Base-by-base conservation (phyloP, 2,113 vertebrate genomes). In the Brevimyrus niger region DNA sequence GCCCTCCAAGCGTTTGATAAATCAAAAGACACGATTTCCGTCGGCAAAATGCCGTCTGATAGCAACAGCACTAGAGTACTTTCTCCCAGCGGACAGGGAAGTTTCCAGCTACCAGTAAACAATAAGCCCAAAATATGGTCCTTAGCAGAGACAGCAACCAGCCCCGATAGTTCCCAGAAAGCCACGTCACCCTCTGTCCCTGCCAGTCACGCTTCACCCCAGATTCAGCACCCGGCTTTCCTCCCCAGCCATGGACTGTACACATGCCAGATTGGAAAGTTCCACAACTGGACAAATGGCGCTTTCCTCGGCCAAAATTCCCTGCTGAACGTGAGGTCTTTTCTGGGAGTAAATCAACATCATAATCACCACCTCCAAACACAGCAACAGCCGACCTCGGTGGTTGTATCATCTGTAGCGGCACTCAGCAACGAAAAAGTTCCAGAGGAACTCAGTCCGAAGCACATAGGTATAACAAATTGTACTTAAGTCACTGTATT, bases 81-180 rank as follows among this genome's bases (percentile, higher is more conserved):
- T 88, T 97, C 96, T 48, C 97, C 97, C 0, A 96, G 96, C 65
- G 95, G 95, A 87, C 95, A 95, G 0, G 97, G 95, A 58, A 95
- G 94, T 90, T 96, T 97, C 91, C 98, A 97, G 89, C 95, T 97
- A 91, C 97, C 97, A 13, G 94, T 96, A 48, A 97, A 96, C 94
- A 98, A 95, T 94, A 99, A 99, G 92, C 98, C 98, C 91, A 99
- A 99, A 97, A 99, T 99, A 91, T 99, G 98, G 98, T 99, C 98
- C 9, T 95, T 99, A 92, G 98, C 98, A 9, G 98, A 99, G 94
- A 99, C 98, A 0, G 98, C 98, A 10, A 99, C 98, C 0, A 98
- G 97, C 82, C 98, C 98, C 0, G 98, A 99, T 38, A 97, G 97
- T 87, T 96, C 96, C 19, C 97, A 97, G 93, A 98, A 97, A 94